Conservation (phyloP, 1,140 invertebrate species). For the Drosophila teissieri region DNA sequence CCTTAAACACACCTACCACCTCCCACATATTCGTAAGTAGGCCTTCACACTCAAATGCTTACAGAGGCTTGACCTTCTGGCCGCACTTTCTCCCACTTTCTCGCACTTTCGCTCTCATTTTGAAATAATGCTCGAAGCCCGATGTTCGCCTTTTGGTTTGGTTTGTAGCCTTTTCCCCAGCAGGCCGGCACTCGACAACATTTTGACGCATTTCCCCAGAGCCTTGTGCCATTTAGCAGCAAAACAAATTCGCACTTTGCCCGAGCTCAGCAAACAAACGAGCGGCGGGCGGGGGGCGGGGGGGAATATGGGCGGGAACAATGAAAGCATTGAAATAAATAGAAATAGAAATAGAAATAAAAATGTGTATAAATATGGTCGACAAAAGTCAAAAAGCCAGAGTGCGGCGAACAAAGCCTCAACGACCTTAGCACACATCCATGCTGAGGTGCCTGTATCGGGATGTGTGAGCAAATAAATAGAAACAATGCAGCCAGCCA, state of each 20-base stretch:
- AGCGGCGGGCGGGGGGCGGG: neutral
- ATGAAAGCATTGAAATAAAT: slow-evolving; percentile 69
- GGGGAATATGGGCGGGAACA: slow-evolving; percentile 16
- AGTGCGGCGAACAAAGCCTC: slow-evolving; percentile 54
- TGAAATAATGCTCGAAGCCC: slow-evolving; percentile 41
- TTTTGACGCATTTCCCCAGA: slow-evolving; percentile 81
- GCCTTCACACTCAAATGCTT: slow-evolving; percentile 34
- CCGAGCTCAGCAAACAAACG: slow-evolving; percentile 46
- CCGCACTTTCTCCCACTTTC: slow-evolving; percentile 9
- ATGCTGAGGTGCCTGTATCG: slow-evolving; percentile 34
- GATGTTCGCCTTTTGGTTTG: slow-evolving; percentile 32
- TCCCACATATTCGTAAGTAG: neutral
- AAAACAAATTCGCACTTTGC: slow-evolving; percentile 78
- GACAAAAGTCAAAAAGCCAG: slow-evolving; percentile 76
- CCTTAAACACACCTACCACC: slow-evolving; percentile 8
- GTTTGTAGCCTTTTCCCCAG: slow-evolving; percentile 51
- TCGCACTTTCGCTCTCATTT: slow-evolving; percentile 41
- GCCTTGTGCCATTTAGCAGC: slow-evolving; percentile 80
- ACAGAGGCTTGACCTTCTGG: slow-evolving; percentile 51
- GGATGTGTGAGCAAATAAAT: slow-evolving; percentile 46
- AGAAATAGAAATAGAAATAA: slow-evolving; percentile 66
- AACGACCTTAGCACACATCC: slow-evolving; percentile 61
- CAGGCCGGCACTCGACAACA: slow-evolving; percentile 66
- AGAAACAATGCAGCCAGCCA: slow-evolving; percentile 50
- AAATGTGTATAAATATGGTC: slow-evolving; percentile 76